phyloP scores from a whole-genome alignment of 2,888 invertebrate genomes.

The Orchesellides sinensis region DNA sequence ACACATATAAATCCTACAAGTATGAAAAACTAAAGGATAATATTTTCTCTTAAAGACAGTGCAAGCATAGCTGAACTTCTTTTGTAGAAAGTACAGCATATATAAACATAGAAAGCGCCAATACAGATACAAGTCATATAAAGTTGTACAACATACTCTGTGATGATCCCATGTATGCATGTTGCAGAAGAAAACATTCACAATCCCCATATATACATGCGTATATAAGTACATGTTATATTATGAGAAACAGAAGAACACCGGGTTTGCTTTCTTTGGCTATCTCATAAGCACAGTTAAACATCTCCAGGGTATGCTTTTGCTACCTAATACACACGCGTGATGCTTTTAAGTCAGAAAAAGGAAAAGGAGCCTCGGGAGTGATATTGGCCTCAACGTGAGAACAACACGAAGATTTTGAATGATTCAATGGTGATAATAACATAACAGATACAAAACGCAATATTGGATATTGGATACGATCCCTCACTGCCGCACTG shows the following conservation, averaged over 20 bases:
- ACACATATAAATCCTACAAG: not conserved
- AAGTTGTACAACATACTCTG: too few species aligned
- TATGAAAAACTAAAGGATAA: not conserved
- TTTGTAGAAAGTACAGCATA: slow-evolving; percentile 9
- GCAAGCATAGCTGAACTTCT: not conserved
- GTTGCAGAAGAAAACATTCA: too few species aligned
- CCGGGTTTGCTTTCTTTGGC: too few species aligned
- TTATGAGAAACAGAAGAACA: slow-evolving; percentile 1
- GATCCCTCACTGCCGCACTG: not conserved
- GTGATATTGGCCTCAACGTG: slow-evolving; percentile 9
- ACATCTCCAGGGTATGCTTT: slow-evolving; percentile 18
- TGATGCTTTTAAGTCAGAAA: slow-evolving; percentile 19
- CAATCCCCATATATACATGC: too few species aligned
- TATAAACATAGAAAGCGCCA: not conserved
- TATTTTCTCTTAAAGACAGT: not conserved
- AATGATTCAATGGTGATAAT: slow-evolving; percentile 23
- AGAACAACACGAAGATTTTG: slow-evolving; percentile 14
- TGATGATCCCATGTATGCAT: too few species aligned
- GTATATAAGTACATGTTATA: too few species aligned
- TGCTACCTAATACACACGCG: not conserved
- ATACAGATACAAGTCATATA: too few species aligned
- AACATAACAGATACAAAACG: too few species aligned
- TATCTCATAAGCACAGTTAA: not conserved
- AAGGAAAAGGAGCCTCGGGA: slow-evolving; percentile 9
- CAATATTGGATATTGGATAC: slow-evolving; percentile 15